Percentiles rank a stretch among this genome's conserved stretches.
phyloP scores from a whole-genome alignment of 1,140 invertebrate genomes.

The Aphaenogaster floridana region DNA sequence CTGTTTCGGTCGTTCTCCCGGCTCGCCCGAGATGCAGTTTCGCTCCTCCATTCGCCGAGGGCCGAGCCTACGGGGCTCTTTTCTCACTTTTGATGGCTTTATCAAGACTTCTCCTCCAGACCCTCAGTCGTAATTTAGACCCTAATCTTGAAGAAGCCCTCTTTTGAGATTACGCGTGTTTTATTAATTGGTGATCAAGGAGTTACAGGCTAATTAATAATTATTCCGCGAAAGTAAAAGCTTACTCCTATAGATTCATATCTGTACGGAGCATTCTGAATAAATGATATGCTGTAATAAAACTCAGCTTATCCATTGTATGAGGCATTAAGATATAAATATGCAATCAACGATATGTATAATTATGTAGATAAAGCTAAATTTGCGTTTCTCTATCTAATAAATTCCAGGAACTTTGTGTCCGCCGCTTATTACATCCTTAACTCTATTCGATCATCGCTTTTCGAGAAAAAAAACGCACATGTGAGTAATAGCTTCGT shows the following conservation, averaged over 20 bases:
- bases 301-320: not conserved
- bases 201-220: slow-evolving; percentile 25
- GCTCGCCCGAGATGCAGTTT: slow-evolving; percentile 36
- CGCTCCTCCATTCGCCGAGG: slow-evolving; percentile 36
- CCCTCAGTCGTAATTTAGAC: slow-evolving; percentile 47
- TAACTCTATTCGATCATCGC: not conserved
- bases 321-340: not conserved
- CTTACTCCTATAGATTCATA: not conserved
- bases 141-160: slow-evolving; percentile 23
- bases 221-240: not conserved
- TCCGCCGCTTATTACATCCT: not conserved
- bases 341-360: not conserved
- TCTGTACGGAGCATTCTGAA: not conserved
- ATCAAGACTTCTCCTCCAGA: not conserved
- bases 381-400: not conserved
- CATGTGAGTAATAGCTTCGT: not conserved
- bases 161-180: slow-evolving; percentile 41
- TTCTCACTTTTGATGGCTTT: slow-evolving; percentile 40
- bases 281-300: not conserved
- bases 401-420: not conserved
- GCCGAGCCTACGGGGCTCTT: slow-evolving; percentile 26
- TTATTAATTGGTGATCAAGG: slow-evolving; percentile 62
- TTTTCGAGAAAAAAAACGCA: not conserved
- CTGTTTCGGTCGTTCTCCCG: slow-evolving; percentile 50
- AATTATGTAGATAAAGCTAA: not conserved